Evolutionary conservation across 2,888 invertebrate species (phyloP), one percentile per base, ranked within the genome.

Genomic region (Anagyrus pseudococci): DNA sequence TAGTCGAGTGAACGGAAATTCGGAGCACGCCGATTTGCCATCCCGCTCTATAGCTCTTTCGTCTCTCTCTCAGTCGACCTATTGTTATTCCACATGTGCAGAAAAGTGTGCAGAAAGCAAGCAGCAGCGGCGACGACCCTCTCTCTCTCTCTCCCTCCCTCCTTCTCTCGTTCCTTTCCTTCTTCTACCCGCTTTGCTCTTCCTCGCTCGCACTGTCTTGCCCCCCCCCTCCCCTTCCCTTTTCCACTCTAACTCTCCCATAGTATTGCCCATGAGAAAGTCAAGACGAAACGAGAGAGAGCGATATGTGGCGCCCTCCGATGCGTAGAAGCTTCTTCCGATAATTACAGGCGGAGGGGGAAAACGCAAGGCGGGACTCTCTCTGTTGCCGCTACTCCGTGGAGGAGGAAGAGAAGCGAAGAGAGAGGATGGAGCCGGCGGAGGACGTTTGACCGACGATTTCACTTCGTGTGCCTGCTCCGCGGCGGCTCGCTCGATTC

Each of bases 231-330:
- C n/a, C n/a, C 33, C 13, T 13, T 37, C 15, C 15, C 33, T 37
- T 10, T 29, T 10, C 10, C 29, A 7, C 33, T 37, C 33, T 37
- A 37, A 37, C 10, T 37, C 10, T 37, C 33, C 33, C 33, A 8
- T 37, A 8, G 8, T 8, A 37, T 37, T 48, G 19, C 17, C 26
- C 29, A 19, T n/a, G 33, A 49, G 17, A 50, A 40, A 19, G 54
- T 46, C 37, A 43, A 48, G 63, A 58, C 49, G 55, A 22, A n/a
- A 10, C 13, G 58, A 57, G 52, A 58, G 61, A 62, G 25, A 54
- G 44, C 64, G 47, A 75, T 74, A 71, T 72, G 77, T 78, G 75
- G 77, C 78, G 79, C 78, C 77, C 76, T 75, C 77, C 65, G 70
- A 69, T 69, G 70, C 71, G 69, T 70, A 55, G 67, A 67, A 60